Evolutionary conservation across 2,888 invertebrate species (phyloP), one percentile per base, ranked within the genome.

Genomic region (Phoenoteleia sp.): DNA sequence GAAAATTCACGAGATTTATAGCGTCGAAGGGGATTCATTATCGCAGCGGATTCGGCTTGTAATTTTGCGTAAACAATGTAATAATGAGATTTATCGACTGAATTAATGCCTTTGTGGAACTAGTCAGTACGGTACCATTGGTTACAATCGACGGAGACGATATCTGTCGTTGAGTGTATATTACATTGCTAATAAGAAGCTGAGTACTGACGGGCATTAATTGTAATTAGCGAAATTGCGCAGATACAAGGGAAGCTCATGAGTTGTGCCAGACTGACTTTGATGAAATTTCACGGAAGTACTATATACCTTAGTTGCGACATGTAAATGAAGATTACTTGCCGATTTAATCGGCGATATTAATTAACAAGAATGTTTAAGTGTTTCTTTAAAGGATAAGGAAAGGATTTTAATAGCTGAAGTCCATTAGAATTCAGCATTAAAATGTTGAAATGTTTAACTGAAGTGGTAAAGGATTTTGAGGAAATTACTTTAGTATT

Each of bases 221-320:
- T 85, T 85, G 81, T 81, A 85, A 81, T 81, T 85, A 85, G 77
- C 74, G 81, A 82, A 82, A 85, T 85, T 85, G 75, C 47, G 71
- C 67, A 42, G 52, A 67, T 79, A 39, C 79, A 56, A 80, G 64
- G 58, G 15, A 52, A 64, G 52, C 69, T 67, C 54, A 42, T 66
- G 56, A 77, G 66, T 72, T 74, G 33, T 39, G 54, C 15, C 64
- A 60, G 56, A 72, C 60, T 62, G 85, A 76, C 81, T 80, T 77
- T 82, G 75, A 85, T 72, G 79, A 64, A 79, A 82, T 81, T 85
- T 80, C 85, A 13, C 11, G 42, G 23, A 49, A 62, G 52, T 72
- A 66, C 69, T 69, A 49, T 71, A 27, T 33, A 52, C 33, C 54
- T 27, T 81, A 19, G 71, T 62, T 33, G 39, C 62, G 54, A 56